These are phyloP conservation scores for Leuciscus waleckii DNA, from an alignment of 2,797 vertebrate genomes.

Conservation along the genomic window DNA sequence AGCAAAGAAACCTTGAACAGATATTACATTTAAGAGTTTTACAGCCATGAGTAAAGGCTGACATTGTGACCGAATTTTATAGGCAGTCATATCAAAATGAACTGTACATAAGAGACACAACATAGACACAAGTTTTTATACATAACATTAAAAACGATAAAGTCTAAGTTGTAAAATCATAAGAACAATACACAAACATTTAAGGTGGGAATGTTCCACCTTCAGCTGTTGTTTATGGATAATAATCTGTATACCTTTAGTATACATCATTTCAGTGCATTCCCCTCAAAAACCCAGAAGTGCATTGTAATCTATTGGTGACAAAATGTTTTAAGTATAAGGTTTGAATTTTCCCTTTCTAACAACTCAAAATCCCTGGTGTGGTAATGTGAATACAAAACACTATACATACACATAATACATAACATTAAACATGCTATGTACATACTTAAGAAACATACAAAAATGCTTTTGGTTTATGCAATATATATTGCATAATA, in stretches of 20 bases:
- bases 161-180: neutral
- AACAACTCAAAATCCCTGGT: neutral
- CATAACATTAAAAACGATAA: neutral
- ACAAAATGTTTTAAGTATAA: neutral
- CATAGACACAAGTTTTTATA: conserved; percentile 13
- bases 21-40: conserved; percentile 38
- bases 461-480: too few species aligned
- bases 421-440: neutral
- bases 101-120: neutral
- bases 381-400: neutral
- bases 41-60: conserved; percentile 13
- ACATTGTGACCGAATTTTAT: conserved; percentile 8
- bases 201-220: neutral
- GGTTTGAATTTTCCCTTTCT: neutral
- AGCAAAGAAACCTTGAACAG: conserved; percentile 17
- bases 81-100: conserved; percentile 1
- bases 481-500: neutral
- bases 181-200: conserved; percentile 14
- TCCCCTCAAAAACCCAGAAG: neutral
- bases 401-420: neutral
- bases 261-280: neutral
- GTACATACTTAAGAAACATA: too few species aligned
- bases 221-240: neutral
- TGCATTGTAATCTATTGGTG: neutral
- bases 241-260: neutral